phyloP scores from a whole-genome alignment of 2,888 invertebrate species.

The Hypolimnas misippus region DNA sequence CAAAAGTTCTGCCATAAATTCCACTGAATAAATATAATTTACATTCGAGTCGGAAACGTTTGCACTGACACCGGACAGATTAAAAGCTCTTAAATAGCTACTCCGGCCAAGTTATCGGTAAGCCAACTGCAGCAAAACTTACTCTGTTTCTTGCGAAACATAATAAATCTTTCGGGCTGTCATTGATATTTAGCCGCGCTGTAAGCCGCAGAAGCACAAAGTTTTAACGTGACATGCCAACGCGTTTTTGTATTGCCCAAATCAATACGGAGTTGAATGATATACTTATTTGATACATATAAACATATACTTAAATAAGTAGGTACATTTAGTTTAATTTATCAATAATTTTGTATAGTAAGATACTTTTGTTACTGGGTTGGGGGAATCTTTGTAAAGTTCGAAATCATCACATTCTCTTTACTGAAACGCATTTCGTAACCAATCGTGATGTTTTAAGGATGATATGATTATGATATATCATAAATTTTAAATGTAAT shows the following conservation, averaged over 20 bases:
- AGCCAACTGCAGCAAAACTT: slow-evolving; percentile 72
- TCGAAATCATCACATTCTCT: too few relatives aligned
- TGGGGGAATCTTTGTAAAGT: too few relatives aligned
- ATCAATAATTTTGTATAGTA: neutral
- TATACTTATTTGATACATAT: neutral
- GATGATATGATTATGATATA: too few relatives aligned
- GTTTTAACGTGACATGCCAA: slow-evolving; percentile 24
- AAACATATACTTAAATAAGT: neutral
- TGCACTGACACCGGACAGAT: slow-evolving; percentile 58
- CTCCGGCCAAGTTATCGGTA: slow-evolving; percentile 66
- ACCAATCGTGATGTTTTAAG: too few relatives aligned
- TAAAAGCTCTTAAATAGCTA: slow-evolving; percentile 67
- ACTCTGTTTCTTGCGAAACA: slow-evolving; percentile 66
- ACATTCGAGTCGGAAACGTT: slow-evolving; percentile 50
- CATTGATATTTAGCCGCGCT: slow-evolving; percentile 78
- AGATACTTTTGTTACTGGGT: too few relatives aligned
- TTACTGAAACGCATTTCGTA: too few relatives aligned
- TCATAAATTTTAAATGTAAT: too few relatives aligned
- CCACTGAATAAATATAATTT: slow-evolving; percentile 50
- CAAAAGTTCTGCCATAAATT: slow-evolving; percentile 46
- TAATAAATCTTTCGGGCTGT: slow-evolving; percentile 80
- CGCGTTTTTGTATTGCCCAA: slow-evolving; percentile 16
- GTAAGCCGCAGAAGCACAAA: slow-evolving; percentile 51
- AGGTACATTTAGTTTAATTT: neutral
- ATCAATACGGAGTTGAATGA: neutral